Conservation (phyloP, 2,888 invertebrate genomes). For the Cheilosia variabilis region DNA sequence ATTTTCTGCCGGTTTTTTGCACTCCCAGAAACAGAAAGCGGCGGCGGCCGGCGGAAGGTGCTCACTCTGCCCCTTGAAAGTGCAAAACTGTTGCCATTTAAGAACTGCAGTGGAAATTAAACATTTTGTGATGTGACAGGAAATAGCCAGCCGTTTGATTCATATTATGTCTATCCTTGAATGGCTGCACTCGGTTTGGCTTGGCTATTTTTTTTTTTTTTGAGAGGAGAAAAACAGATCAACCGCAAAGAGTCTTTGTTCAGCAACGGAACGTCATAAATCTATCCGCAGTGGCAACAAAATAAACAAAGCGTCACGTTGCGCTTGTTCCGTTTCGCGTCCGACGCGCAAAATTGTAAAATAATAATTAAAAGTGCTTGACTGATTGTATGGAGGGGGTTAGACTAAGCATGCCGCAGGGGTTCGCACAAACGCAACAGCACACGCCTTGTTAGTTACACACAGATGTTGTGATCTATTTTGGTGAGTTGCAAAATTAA, state of each 20-base stretch:
- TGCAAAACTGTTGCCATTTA: slow-evolving; percentile 72
- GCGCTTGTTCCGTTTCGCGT: slow-evolving; percentile 9
- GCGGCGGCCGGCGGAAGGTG: neutral
- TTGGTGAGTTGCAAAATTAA: slow-evolving; percentile 41
- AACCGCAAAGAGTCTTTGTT: slow-evolving; percentile 74
- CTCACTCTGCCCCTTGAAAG: slow-evolving; percentile 4
- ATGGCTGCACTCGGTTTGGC: slow-evolving; percentile 27
- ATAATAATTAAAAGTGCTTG: slow-evolving; percentile 58
- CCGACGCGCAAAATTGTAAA: slow-evolving; percentile 38
- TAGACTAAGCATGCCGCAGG: neutral
- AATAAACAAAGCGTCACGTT: slow-evolving; percentile 62
- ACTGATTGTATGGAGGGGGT: neutral
- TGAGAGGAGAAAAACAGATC: slow-evolving; percentile 58
- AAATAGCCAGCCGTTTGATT: slow-evolving; percentile 66
- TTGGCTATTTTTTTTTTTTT: neutral
- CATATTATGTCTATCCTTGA: slow-evolving; percentile 69
- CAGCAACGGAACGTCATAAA: slow-evolving; percentile 67
- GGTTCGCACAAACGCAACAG: slow-evolving; percentile 10
- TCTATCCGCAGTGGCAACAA: slow-evolving; percentile 42
- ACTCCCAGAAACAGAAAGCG: slow-evolving; percentile 23
- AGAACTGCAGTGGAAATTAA: slow-evolving; percentile 59
- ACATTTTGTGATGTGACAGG: slow-evolving; percentile 74
- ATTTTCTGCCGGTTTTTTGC: slow-evolving; percentile 24
- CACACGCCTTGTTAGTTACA: neutral
- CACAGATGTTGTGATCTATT: slow-evolving; percentile 51